Conservation (phyloP, 2,888 invertebrate genomes). For the Smittia aterrima region DNA sequence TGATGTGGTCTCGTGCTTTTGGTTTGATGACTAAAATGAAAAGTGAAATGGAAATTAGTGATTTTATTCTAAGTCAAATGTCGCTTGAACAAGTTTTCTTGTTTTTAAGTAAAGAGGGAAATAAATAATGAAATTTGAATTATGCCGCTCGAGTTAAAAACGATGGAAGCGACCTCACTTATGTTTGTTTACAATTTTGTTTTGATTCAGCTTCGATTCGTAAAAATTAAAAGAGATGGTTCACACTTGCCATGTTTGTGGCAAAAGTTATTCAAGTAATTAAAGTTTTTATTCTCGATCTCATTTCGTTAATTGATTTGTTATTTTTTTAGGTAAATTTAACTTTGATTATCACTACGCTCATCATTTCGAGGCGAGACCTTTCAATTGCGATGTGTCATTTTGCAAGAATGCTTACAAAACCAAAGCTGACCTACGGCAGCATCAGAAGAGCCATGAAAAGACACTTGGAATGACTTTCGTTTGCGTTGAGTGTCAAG, state of each 20-base stretch:
- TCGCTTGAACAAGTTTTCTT: slow-evolving; percentile 77
- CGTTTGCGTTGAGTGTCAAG: neutral
- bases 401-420: neutral
- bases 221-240: neutral
- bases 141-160: no score
- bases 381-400: neutral
- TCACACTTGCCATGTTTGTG: neutral
- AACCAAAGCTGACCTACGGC: neutral
- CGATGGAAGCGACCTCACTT: no score
- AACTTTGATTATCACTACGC: neutral
- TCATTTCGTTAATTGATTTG: no score
- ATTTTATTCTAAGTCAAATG: slow-evolving; percentile 77
- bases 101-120: slow-evolving; percentile 59
- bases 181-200: no score
- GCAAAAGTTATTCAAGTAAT: neutral
- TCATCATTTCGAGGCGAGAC: neutral
- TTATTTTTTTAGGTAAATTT: neutral
- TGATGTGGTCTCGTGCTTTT: slow-evolving; percentile 64
- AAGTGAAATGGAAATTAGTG: slow-evolving; percentile 61
- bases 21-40: slow-evolving; percentile 64
- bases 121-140: neutral
- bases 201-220: no score
- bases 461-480: neutral
- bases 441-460: neutral
- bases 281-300: neutral